Conservation (phyloP, 2,113 vertebrate species). For the Cheirogaleus medius region DNA sequence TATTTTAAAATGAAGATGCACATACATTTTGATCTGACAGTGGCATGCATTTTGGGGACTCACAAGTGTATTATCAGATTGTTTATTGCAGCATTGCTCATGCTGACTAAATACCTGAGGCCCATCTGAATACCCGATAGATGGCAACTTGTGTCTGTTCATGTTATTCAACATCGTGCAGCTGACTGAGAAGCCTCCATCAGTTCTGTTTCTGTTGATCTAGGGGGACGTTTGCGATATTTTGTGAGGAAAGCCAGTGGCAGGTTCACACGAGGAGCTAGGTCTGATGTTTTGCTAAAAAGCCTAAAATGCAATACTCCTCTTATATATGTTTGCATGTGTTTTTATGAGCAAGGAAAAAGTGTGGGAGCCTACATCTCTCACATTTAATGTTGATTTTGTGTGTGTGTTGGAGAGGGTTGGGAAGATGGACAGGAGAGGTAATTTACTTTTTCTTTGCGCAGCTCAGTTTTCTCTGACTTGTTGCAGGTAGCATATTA, state of each 20-base stretch:
- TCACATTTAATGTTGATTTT: neutral
- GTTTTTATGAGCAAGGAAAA: neutral
- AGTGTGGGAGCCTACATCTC: neutral
- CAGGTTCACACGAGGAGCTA: neutral
- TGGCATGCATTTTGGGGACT: neutral
- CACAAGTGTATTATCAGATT: too few species aligned
- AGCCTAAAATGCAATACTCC: neutral
- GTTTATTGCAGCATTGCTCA: neutral
- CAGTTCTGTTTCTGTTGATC: neutral
- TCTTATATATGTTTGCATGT: neutral
- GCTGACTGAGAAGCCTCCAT: neutral
- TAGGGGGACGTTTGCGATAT: neutral
- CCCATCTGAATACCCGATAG: rapidly evolving
- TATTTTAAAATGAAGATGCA: neutral
- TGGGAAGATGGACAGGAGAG: neutral
- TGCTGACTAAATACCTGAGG: neutral
- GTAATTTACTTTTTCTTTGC: neutral
- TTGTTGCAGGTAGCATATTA: neutral
- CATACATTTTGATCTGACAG: neutral
- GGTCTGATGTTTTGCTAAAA: neutral
- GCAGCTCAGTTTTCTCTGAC: neutral
- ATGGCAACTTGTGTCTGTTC: rapidly evolving
- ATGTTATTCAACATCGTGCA: rapidly evolving
- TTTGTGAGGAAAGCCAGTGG: neutral
- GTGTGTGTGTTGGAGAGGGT: neutral